Conservation (phyloP, 2,888 invertebrate species). For the Eurytoma adleriae region DNA sequence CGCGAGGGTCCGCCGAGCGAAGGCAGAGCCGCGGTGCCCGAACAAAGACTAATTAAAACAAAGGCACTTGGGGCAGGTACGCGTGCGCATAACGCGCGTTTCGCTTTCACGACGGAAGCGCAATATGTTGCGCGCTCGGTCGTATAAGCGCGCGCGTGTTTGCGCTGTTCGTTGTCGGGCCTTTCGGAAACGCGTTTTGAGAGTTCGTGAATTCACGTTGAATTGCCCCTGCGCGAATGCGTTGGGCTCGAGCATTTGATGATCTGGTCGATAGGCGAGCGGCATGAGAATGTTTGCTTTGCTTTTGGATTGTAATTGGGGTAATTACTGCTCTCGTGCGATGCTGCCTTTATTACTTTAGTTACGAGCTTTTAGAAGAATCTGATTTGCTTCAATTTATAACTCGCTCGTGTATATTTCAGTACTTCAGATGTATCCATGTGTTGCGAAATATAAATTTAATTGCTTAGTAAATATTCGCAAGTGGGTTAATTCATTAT, state of each 20-base stretch:
- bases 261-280: not conserved
- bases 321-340: too few relatives aligned
- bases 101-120: not conserved
- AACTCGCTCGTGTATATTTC: too few relatives aligned
- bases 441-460: too few relatives aligned
- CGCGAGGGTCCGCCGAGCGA: not conserved
- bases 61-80: conserved; percentile 17
- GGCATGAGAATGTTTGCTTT: too few relatives aligned
- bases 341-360: too few relatives aligned
- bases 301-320: too few relatives aligned
- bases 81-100: not conserved
- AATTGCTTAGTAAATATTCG: too few relatives aligned
- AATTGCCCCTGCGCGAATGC: not conserved
- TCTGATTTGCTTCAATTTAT: too few relatives aligned
- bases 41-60: conserved; percentile 51
- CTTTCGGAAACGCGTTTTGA: not conserved
- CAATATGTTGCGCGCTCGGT: not conserved
- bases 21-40: not conserved
- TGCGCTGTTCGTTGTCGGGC: not conserved
- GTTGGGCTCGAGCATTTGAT: not conserved
- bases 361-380: too few relatives aligned
- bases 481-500: too few relatives aligned
- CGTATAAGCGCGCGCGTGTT: not conserved
- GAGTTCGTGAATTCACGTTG: not conserved
- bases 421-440: too few relatives aligned